A percentile compares a stretch with the other conserved stretches of the same genome.
Evolutionary conservation across 2,888 invertebrate species (phyloP).

Genomic region (Hypselothyrea guttata): DNA sequence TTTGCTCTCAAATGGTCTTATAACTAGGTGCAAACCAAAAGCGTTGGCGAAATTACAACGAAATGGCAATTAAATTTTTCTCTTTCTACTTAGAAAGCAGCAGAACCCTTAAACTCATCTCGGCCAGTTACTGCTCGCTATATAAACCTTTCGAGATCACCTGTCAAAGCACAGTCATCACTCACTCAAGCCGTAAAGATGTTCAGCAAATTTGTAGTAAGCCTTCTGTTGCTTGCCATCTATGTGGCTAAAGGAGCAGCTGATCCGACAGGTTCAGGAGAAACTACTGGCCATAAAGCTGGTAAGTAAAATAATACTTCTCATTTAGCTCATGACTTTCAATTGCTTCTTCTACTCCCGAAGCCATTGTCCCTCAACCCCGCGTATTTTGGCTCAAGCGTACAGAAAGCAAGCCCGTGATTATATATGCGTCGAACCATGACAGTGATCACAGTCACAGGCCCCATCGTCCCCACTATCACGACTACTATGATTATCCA

Average conservation of each 20-base stretch:
- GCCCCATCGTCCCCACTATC: constrained; percentile 21
- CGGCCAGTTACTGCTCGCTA: constrained; percentile 15
- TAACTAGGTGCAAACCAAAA: background rate
- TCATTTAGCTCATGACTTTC: background rate
- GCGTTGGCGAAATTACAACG: constrained; percentile 28
- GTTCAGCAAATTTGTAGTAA: constrained; percentile 28
- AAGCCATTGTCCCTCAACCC: constrained; percentile 21
- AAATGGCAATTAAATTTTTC: constrained; percentile 12
- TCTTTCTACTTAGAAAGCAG: constrained; percentile 9
- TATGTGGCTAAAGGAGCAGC: constrained; percentile 20
- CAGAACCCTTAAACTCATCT: too few species aligned
- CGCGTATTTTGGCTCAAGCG: constrained; percentile 49
- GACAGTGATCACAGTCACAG: constrained; percentile 31
- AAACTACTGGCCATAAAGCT: background rate
- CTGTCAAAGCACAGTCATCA: constrained; percentile 42
- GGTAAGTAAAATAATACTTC: constrained; percentile 11
- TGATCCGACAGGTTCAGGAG: background rate
- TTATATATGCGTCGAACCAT: constrained; percentile 14
- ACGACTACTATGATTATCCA: constrained; percentile 12
- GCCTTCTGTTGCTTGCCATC: constrained; percentile 19
- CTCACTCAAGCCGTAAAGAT: constrained; percentile 27
- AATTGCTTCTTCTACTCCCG: too few species aligned
- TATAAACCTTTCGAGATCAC: constrained; percentile 35
- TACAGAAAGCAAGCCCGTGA: constrained; percentile 25
- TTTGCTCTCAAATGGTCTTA: constrained; percentile 15